Evolutionary conservation across 2,888 invertebrate species (phyloP).

Genomic region (Chloromyia formosa): DNA sequence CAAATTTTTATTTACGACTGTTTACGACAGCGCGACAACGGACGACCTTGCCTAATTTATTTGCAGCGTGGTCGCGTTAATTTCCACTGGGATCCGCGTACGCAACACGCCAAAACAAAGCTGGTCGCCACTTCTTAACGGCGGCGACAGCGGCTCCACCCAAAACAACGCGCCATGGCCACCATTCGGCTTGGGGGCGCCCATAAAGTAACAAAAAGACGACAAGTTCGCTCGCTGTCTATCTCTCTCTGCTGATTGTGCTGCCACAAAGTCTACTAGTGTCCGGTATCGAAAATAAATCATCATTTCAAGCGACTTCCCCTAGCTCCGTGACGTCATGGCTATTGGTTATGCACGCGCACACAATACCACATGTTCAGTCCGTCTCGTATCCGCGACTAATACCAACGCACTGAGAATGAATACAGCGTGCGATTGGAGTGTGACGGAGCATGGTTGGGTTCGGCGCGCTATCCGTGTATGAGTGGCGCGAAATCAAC

Average conservation of each 20-base stretch:
- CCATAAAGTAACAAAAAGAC: not conserved
- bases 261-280: constrained; percentile 48
- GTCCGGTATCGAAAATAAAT: constrained; percentile 40
- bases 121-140: not conserved
- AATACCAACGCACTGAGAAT: not conserved
- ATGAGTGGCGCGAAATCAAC: not conserved
- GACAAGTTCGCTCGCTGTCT: too few relatives aligned
- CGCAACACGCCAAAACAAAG: not conserved
- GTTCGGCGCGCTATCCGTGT: not conserved
- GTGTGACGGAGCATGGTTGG: not conserved
- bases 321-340: constrained; percentile 31
- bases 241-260: constrained; percentile 43
- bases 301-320: constrained; percentile 13
- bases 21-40: constrained; percentile 18
- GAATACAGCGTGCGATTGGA: not conserved
- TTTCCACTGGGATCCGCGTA: constrained; percentile 10
- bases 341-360: not conserved
- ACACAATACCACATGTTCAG: too few relatives aligned
- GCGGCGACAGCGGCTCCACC: constrained; percentile 8
- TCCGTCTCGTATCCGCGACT: too few relatives aligned
- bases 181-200: not conserved
- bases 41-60: constrained; percentile 41
- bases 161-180: constrained; percentile 17
- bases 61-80: constrained; percentile 30
- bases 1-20: constrained; percentile 27